Conservation (phyloP, 2,888 invertebrate genomes). For the Amiota minor region DNA sequence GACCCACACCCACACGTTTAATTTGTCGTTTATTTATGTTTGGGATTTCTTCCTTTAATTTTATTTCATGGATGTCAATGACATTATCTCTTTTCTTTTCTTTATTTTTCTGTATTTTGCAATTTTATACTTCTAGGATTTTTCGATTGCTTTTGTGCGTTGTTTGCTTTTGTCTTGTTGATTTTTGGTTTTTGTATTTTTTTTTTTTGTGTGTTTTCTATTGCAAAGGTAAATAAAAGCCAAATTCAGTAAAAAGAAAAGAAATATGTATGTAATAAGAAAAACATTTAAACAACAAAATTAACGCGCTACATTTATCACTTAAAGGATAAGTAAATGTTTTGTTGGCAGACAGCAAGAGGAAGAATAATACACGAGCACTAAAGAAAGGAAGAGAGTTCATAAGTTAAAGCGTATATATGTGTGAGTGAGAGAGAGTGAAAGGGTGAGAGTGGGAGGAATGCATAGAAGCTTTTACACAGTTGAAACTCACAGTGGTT, state of each 20-base stretch:
- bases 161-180: slow-evolving; percentile 1
- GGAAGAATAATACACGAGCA: too few species aligned
- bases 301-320: slow-evolving; percentile 59
- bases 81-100: not conserved
- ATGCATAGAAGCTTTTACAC: too few species aligned
- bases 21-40: too few species aligned
- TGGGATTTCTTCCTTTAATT: too few species aligned
- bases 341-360: too few species aligned
- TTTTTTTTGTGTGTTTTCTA: not conserved
- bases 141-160: not conserved
- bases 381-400: too few species aligned
- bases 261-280: slow-evolving; percentile 14
- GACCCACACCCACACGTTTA: too few species aligned
- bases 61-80: too few species aligned
- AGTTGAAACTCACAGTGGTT: too few species aligned
- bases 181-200: not conserved
- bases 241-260: slow-evolving; percentile 42
- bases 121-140: not conserved
- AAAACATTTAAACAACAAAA: slow-evolving; percentile 49
- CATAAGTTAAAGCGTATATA: too few species aligned
- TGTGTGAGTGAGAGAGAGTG: too few species aligned
- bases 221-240: slow-evolving; percentile 47
- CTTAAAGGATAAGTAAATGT: slow-evolving; percentile 41
- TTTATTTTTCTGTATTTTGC: not conserved
- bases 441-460: too few species aligned